phyloP scores from a whole-genome alignment of 2,888 invertebrate genomes.

The Nymphalis c-album region DNA sequence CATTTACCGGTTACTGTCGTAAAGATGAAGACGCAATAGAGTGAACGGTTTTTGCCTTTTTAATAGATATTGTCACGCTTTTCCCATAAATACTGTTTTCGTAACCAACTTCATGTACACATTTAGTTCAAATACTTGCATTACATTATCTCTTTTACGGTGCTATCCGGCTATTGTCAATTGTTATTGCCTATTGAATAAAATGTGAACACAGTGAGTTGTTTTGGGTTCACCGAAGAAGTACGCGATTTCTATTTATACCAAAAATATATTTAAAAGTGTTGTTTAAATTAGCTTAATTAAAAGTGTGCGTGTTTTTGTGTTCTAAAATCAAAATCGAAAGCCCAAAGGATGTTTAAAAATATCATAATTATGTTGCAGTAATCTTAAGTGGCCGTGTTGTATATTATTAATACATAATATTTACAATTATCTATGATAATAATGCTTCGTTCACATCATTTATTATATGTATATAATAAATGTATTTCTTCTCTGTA shows the following conservation, averaged over 20 bases:
- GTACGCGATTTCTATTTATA: neutral
- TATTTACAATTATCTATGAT: too few species aligned
- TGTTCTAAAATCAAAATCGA: too few species aligned
- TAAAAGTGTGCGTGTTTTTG: neutral
- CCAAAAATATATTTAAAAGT: slow-evolving; percentile 6
- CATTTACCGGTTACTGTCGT: slow-evolving; percentile 25
- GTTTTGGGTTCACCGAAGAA: slow-evolving; percentile 9
- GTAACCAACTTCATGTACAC: slow-evolving; percentile 27
- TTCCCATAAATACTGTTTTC: slow-evolving; percentile 35
- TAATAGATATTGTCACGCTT: slow-evolving; percentile 32
- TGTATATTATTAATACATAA: too few species aligned
- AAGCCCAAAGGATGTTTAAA: too few species aligned
- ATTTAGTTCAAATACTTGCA: slow-evolving; percentile 31
- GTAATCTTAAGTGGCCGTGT: too few species aligned
- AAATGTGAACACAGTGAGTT: slow-evolving; percentile 26
- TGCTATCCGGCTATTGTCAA: slow-evolving; percentile 55
- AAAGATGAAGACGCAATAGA: slow-evolving; percentile 30
- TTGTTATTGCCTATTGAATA: slow-evolving; percentile 40
- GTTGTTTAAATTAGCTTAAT: neutral
- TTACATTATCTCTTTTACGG: slow-evolving; percentile 31
- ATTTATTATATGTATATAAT: too few species aligned
- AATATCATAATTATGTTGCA: too few species aligned
- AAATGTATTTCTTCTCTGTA: too few species aligned
- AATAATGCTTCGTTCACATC: too few species aligned
- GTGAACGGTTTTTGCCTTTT: slow-evolving; percentile 24